Percentiles rank a stretch among this genome's conserved stretches.
phyloP scores from a whole-genome alignment of 2,797 vertebrate species.

The Anniella stebbinsi region DNA sequence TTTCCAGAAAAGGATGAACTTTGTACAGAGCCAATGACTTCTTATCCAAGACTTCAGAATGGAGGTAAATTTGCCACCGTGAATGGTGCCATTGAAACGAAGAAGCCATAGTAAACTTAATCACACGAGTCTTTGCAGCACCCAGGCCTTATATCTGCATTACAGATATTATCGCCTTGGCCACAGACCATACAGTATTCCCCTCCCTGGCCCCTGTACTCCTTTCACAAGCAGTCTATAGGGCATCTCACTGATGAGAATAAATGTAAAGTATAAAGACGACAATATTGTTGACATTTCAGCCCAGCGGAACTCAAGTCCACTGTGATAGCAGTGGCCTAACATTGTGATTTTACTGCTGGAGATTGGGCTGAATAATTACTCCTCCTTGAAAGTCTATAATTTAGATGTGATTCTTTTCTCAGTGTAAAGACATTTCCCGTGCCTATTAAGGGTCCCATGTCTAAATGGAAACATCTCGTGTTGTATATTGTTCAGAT shows the following conservation, averaged over 20 bases:
- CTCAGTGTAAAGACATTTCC: slow-evolving; percentile 52
- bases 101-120: not conserved
- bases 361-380: slow-evolving; percentile 43
- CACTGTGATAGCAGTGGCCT: slow-evolving; percentile 35
- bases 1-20: not conserved
- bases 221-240: slow-evolving; percentile 3
- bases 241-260: not conserved
- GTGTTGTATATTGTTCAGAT: slow-evolving; percentile 57
- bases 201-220: not conserved
- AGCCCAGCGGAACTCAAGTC: slow-evolving; percentile 2
- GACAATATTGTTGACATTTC: not conserved
- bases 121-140: not conserved
- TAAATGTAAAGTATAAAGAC: not conserved
- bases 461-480: slow-evolving; percentile 71
- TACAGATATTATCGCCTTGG: slow-evolving; percentile 20
- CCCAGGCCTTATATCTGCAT: slow-evolving; percentile 24
- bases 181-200: not conserved
- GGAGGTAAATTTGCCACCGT: not conserved
- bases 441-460: slow-evolving; percentile 50
- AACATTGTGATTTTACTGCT: slow-evolving; percentile 53
- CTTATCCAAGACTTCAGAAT: not conserved
- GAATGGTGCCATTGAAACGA: slow-evolving; percentile 17
- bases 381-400: slow-evolving; percentile 62
- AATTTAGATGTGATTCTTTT: slow-evolving; percentile 61
- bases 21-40: not conserved